Conservation (phyloP, 2,888 invertebrate genomes). For the Cantharis lateralis region DNA sequence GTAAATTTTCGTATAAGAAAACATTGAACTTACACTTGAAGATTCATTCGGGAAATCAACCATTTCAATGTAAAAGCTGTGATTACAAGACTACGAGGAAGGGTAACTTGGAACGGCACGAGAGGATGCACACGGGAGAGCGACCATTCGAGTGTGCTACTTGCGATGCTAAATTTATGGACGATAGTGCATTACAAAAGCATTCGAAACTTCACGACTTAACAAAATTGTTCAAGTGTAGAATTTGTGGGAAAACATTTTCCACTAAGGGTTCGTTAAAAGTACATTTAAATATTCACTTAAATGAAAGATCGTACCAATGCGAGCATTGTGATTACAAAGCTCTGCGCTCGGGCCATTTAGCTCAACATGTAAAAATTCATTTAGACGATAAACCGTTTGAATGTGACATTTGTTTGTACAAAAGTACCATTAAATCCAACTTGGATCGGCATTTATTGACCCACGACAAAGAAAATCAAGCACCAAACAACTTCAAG, state of each 20-base stretch:
- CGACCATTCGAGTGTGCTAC: background rate
- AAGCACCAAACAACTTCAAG: background rate
- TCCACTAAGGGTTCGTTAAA: background rate
- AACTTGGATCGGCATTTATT: background rate
- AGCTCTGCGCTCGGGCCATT: background rate
- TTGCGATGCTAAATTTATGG: background rate
- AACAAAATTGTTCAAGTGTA: background rate
- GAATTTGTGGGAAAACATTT: background rate
- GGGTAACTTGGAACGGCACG: too few relatives aligned
- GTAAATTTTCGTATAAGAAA: too few relatives aligned
- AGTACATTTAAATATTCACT: background rate
- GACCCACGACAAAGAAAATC: background rate
- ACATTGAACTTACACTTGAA: too few relatives aligned
- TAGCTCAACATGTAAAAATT: background rate
- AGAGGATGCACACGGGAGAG: background rate
- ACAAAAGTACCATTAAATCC: background rate
- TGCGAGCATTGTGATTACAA: background rate
- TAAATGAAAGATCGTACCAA: background rate
- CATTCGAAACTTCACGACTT: background rate
- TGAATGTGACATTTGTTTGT: background rate
- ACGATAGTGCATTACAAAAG: background rate
- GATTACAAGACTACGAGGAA: too few relatives aligned
- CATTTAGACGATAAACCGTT: background rate
- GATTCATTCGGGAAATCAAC: too few relatives aligned
- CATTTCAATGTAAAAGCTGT: too few relatives aligned